Evolutionary conservation across 2,113 vertebrate genomes (phyloP).

Genomic region (Sitta europaea): DNA sequence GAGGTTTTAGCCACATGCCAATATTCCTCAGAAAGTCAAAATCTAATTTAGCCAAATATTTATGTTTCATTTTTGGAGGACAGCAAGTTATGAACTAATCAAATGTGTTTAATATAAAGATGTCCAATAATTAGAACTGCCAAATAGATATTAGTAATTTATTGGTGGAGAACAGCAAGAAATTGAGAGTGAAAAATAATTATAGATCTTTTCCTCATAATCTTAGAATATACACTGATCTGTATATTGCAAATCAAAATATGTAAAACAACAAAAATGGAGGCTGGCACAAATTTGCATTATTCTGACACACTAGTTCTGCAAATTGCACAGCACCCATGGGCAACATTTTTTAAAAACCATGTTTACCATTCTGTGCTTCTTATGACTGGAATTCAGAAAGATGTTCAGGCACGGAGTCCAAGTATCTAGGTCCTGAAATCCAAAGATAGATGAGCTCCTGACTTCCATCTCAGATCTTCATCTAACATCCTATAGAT

Average conservation of each 20-base stretch:
- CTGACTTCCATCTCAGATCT: neutral
- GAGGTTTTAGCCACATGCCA: slow-evolving; percentile 1
- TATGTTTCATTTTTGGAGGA: neutral
- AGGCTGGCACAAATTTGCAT: neutral
- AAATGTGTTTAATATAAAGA: slow-evolving; percentile 15
- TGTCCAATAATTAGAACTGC: neutral
- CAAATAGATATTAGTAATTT: neutral
- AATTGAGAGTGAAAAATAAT: neutral
- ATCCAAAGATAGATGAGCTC: neutral
- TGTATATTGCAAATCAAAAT: neutral
- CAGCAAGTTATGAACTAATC: neutral
- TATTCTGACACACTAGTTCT: neutral
- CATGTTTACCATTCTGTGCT: neutral
- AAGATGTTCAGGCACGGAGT: neutral
- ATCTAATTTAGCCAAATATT: slow-evolving; percentile 28
- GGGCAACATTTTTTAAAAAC: neutral
- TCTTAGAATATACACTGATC: neutral
- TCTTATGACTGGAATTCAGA: neutral
- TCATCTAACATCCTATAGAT: neutral
- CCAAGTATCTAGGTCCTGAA: neutral
- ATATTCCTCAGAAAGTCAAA: neutral
- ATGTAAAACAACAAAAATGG: neutral
- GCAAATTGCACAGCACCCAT: neutral
- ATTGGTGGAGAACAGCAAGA: neutral
- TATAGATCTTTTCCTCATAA: neutral